Evolutionary conservation across 2,888 invertebrate genomes (phyloP).

Genomic region (Halictus quadricinctus): DNA sequence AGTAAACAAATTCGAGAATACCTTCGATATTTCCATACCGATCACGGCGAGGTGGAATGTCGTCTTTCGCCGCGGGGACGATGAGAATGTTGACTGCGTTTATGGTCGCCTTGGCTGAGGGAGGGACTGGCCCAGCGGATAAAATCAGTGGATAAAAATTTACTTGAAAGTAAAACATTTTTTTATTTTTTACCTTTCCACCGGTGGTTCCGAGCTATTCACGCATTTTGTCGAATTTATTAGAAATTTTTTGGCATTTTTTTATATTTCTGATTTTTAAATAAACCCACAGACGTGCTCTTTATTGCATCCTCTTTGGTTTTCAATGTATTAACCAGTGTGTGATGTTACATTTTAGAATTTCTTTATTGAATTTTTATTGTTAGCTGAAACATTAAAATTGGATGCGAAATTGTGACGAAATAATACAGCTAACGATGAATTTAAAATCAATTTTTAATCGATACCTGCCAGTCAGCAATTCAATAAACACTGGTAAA

Average conservation of each 20-base stretch:
- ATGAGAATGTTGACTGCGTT: constrained; percentile 43
- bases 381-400: neutral
- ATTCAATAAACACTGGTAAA: neutral
- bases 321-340: too few species aligned
- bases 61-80: constrained; percentile 61
- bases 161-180: neutral
- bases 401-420: neutral
- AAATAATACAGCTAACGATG: neutral
- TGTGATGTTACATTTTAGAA: too few species aligned
- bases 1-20: constrained; percentile 66
- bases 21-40: constrained; percentile 81
- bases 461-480: neutral
- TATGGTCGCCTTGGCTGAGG: constrained; percentile 8
- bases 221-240: neutral
- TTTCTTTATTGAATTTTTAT: neutral
- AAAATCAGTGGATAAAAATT: constrained; percentile 3
- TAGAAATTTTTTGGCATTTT: too few species aligned
- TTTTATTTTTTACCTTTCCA: neutral
- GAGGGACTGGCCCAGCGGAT: neutral
- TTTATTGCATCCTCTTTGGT: too few species aligned
- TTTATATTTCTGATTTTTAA: too few species aligned
- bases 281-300: too few species aligned
- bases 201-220: neutral
- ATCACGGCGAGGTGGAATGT: constrained; percentile 77
- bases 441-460: neutral